Evolutionary conservation across 2,797 vertebrate species (phyloP).

Genomic region (Microhierax caerulescens): DNA sequence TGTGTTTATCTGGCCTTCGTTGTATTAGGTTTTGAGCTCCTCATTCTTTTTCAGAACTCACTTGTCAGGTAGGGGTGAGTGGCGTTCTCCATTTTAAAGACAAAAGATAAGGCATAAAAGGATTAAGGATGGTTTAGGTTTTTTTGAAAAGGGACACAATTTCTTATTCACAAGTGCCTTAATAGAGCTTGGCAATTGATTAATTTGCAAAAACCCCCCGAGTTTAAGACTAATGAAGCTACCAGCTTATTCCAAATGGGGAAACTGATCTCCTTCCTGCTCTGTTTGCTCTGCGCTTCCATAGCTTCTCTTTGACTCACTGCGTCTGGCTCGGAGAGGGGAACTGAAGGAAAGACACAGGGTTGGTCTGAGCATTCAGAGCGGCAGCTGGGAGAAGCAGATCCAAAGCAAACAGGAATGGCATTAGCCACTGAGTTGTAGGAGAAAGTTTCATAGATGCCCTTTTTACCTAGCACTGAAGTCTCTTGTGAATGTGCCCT

Average conservation of each 20-base stretch:
- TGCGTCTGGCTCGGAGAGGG: not conserved
- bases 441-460: not conserved
- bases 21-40: not conserved
- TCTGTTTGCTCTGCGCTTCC: not conserved
- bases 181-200: not conserved
- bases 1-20: not conserved
- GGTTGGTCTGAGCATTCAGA: not conserved
- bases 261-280: not conserved
- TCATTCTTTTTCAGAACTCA: not conserved
- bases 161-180: not conserved
- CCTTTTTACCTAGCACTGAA: not conserved
- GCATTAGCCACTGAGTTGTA: not conserved
- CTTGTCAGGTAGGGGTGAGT: not conserved
- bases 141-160: rapidly evolving
- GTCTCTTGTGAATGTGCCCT: not conserved
- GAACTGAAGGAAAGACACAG: not conserved
- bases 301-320: not conserved
- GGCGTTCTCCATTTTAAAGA: not conserved
- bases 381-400: not conserved
- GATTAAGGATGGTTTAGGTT: not conserved
- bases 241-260: not conserved
- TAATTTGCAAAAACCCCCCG: not conserved
- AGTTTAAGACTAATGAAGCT: not conserved
- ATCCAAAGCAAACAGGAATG: not conserved
- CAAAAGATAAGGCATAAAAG: not conserved